Percentiles rank a stretch among this genome's conserved stretches.
Conservation (phyloP, 2,797 vertebrate species). For the Limosa lapponica region DNA sequence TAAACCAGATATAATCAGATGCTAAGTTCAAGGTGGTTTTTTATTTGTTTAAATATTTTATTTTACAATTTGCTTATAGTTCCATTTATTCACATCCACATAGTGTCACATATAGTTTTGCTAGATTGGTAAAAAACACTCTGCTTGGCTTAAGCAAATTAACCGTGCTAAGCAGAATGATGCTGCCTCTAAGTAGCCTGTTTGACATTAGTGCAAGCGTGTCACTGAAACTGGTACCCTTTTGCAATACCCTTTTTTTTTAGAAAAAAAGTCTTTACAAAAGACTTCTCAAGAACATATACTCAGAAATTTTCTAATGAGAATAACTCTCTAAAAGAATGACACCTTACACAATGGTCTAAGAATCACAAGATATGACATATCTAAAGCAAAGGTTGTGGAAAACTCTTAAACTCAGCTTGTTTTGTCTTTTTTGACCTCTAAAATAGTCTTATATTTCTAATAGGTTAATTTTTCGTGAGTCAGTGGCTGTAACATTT, state of each 20-base stretch:
- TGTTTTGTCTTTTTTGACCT: background rate
- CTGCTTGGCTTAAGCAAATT: background rate
- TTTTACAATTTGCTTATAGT: background rate
- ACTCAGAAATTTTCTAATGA: background rate
- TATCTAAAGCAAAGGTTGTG: background rate
- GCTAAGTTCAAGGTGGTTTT: background rate
- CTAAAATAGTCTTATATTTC: background rate
- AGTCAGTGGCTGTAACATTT: background rate
- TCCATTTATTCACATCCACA: rapidly evolving
- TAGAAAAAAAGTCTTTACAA: background rate
- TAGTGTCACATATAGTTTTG: background rate
- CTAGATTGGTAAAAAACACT: background rate
- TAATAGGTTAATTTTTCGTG: background rate
- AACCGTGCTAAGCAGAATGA: background rate
- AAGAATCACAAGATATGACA: background rate
- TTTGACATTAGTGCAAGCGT: background rate
- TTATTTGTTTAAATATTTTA: background rate
- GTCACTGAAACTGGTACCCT: background rate
- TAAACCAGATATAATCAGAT: background rate
- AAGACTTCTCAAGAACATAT: background rate
- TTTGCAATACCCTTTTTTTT: background rate
- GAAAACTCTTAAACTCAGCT: background rate
- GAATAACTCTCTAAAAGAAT: background rate
- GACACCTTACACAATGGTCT: background rate
- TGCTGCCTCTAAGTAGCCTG: background rate